These are phyloP conservation scores for Eupristina koningsbergeri DNA, from an alignment of 1,140 invertebrate species.

Conservation along the genomic window DNA sequence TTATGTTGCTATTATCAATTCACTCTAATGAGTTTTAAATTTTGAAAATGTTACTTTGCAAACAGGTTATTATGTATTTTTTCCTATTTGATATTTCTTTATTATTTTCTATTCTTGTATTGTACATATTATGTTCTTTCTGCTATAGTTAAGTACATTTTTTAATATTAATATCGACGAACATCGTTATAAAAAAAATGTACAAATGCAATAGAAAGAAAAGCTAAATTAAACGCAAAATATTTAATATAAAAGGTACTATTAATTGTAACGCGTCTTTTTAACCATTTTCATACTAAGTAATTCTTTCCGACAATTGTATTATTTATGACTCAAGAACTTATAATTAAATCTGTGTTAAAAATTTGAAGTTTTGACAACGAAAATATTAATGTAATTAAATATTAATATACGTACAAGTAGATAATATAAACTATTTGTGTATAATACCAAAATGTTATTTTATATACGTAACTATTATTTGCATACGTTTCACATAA, in stretches of 20 bases:
- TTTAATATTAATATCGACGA: background rate
- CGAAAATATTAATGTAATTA: background rate
- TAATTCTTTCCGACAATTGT: background rate
- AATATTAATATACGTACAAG: background rate
- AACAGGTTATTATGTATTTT: background rate
- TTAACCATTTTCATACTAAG: background rate
- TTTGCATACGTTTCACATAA: no score
- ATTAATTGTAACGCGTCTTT: background rate
- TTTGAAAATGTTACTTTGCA: no score
- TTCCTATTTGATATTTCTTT: no score
- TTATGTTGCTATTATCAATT: no score
- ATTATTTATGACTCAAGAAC: background rate
- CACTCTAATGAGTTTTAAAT: no score
- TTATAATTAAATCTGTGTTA: no score
- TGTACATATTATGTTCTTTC: background rate
- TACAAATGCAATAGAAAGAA: background rate
- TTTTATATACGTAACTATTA: background rate
- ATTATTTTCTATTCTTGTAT: background rate
- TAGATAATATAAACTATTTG: background rate
- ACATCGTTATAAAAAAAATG: background rate
- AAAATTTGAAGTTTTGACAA: no score
- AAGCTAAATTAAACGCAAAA: background rate
- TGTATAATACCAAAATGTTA: background rate
- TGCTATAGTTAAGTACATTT: background rate
- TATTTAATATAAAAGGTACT: background rate